These are phyloP conservation scores for Agonopterix arenella DNA, from an alignment of 2,888 invertebrate species.

Conservation along the genomic window DNA sequence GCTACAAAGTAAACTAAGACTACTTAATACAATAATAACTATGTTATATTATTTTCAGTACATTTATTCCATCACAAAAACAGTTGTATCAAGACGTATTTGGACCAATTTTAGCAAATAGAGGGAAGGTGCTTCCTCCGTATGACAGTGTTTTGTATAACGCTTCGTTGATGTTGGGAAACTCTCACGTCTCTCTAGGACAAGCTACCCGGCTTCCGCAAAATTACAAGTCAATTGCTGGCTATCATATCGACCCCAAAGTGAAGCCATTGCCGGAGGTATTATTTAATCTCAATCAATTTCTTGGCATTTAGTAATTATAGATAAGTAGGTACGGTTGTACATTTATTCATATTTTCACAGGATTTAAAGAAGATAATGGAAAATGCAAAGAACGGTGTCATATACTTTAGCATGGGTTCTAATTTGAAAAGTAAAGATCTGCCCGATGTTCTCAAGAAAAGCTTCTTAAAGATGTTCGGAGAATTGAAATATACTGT, in stretches of 20 bases:
- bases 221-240: slow-evolving; percentile 39
- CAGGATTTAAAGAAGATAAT: slow-evolving; percentile 40
- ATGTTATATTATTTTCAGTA: slow-evolving; percentile 9
- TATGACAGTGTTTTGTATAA: slow-evolving; percentile 34
- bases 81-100: slow-evolving; percentile 19
- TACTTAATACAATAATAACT: too few relatives aligned
- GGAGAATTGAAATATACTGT: slow-evolving; percentile 21
- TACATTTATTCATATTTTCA: neutral
- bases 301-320: too few relatives aligned
- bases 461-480: neutral
- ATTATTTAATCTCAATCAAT: neutral
- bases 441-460: slow-evolving; percentile 29
- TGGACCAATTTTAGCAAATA: slow-evolving; percentile 22
- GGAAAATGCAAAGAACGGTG: slow-evolving; percentile 40
- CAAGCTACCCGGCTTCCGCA: slow-evolving; percentile 32
- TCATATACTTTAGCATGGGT: slow-evolving; percentile 56
- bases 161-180: slow-evolving; percentile 42
- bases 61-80: slow-evolving; percentile 4
- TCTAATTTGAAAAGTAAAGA: slow-evolving; percentile 38
- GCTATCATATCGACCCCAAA: slow-evolving; percentile 42
- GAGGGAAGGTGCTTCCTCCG: slow-evolving; percentile 29
- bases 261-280: slow-evolving; percentile 41
- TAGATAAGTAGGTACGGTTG: too few relatives aligned
- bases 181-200: slow-evolving; percentile 39
- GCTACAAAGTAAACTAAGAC: too few relatives aligned